A percentile compares a stretch with the other conserved stretches of the same genome.
Conservation (phyloP, 2,888 invertebrate genomes). For the Agrotis ipsilon region DNA sequence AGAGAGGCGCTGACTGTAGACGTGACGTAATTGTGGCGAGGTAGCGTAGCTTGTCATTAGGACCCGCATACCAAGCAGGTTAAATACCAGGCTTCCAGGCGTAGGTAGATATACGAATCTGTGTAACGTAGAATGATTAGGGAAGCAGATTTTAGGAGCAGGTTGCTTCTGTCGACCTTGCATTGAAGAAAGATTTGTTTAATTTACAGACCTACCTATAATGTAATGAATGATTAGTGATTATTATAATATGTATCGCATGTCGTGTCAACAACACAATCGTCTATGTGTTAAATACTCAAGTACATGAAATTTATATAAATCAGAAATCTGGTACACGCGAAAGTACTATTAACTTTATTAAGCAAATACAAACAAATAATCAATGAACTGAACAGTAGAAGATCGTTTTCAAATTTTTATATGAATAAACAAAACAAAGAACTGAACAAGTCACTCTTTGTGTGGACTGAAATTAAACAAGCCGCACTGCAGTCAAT, state of each 20-base stretch:
- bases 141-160: background rate
- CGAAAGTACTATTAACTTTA: too few relatives aligned
- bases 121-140: background rate
- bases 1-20: slow-evolving; percentile 12
- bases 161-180: background rate
- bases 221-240: background rate
- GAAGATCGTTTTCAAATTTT: background rate
- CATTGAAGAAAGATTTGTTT: slow-evolving; percentile 2
- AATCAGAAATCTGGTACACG: too few relatives aligned
- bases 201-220: slow-evolving; percentile 2
- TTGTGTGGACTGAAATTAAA: slow-evolving; percentile 32
- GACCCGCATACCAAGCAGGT: slow-evolving; percentile 44
- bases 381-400: background rate
- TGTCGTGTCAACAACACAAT: slow-evolving; percentile 9
- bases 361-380: background rate
- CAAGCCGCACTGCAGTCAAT: slow-evolving; percentile 22
- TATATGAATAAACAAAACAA: slow-evolving; percentile 12
- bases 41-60: slow-evolving; percentile 47
- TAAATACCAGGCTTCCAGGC: slow-evolving; percentile 15
- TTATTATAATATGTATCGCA: too few relatives aligned
- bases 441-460: slow-evolving; percentile 14
- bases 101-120: background rate
- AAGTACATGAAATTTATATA: background rate
- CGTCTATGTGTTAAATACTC: background rate
- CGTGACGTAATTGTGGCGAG: slow-evolving; percentile 29